Evolutionary conservation across 2,113 vertebrate genomes (phyloP).

Genomic region (Siniperca chuatsi): DNA sequence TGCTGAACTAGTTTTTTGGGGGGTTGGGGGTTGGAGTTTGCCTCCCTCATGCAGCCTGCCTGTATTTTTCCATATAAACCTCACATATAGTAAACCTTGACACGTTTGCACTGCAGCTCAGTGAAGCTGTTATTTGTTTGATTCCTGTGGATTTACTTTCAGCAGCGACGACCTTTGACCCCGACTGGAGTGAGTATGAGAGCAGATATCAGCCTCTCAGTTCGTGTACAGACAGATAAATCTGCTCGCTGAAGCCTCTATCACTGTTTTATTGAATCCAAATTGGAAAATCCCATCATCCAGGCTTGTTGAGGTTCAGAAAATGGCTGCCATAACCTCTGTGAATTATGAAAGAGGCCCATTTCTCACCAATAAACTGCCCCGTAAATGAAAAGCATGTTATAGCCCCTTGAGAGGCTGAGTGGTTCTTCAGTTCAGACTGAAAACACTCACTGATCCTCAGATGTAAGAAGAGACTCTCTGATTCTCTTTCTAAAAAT

Average conservation of each 20-base stretch:
- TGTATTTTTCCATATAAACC: neutral
- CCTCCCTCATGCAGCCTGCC: neutral
- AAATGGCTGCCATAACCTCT: neutral
- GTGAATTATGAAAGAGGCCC: neutral
- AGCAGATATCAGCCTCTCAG: neutral
- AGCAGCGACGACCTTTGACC: slow-evolving; percentile 4
- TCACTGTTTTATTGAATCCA: slow-evolving; percentile 30
- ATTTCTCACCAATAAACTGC: neutral
- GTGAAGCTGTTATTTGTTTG: neutral
- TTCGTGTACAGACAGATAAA: neutral
- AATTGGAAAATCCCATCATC: slow-evolving; percentile 25
- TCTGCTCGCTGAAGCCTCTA: slow-evolving; percentile 18
- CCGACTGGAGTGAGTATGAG: neutral
- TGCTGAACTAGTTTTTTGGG: no score
- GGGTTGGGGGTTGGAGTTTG: no score
- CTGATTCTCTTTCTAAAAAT: neutral
- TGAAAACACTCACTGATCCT: slow-evolving; percentile 2
- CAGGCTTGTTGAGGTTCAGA: slow-evolving; percentile 6
- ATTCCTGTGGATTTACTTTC: neutral
- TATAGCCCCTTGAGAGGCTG: neutral
- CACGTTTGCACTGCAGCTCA: neutral
- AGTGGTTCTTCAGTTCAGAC: neutral
- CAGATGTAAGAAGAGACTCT: neutral
- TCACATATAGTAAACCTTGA: neutral
- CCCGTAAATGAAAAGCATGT: slow-evolving; percentile 25